Base-by-base conservation (phyloP, 2,888 invertebrate genomes). In the Idaea aversata region DNA sequence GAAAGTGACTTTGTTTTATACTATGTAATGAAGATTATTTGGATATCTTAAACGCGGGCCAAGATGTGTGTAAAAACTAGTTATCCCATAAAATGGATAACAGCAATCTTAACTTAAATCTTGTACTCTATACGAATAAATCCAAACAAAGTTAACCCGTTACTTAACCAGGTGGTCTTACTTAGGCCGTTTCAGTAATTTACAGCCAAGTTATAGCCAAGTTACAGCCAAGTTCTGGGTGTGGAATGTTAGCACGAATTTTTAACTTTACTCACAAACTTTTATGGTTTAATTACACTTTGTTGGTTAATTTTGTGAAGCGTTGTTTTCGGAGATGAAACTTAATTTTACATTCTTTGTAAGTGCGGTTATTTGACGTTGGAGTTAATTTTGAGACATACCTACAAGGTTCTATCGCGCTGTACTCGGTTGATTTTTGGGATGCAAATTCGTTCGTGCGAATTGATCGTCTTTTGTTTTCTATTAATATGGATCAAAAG, bases 101-200 rank as follows among this genome's bases (percentile, higher is more conserved):
- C 47, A 47, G 47, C 47, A 47, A 47, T 47, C 47, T 47, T 13
- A 47, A 47, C 47, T 47, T 47, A 47, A 47, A 47, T 47, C 47
- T 5, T 47, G 47, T 47, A 47, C 47, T 47, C 62, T 65, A 65
- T 67, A 47, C 64, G 62, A 66, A 69, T 72, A 72, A 72, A 71
- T 70, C 68, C 66, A 63, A 35, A 59, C 58, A 73, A 72, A 64
- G 65, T 72, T 69, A 71, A 67, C 72, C 71, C 72, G 62, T 69
- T 70, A 63, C 35, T 59, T 66, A 66, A 69, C 71, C 72, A 72
- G 72, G 72, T 72, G 73, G 68, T 70, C 65, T 62, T 74, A 72
- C 74, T 72, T 72, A 72, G 72, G 76, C 75, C 72, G 75, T 73
- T 74, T 64, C 67, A 67, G 71, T 72, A 77, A 83, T 83, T 82